Base-by-base conservation (phyloP, 1,140 invertebrate genomes). In the Ooceraea biroi region DNA sequence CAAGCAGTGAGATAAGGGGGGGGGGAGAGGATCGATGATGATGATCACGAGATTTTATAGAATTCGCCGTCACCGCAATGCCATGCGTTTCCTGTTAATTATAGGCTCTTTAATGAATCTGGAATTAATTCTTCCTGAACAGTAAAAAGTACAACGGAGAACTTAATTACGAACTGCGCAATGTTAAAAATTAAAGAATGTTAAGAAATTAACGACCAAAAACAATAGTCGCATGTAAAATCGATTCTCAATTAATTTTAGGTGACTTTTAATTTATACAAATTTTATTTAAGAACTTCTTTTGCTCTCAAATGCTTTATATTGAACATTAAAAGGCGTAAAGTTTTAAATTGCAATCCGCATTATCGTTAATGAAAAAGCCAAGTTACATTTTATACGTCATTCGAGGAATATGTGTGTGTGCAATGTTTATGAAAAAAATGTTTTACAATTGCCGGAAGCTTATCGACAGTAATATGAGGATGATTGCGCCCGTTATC, bases 391-490 rank as follows among this genome's bases (percentile, higher is more conserved):
- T 22, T 30, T 7, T 12, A 50, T 73, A 44, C 3, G 12, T 73
- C 25, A 41, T 58, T 1, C 4, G 8, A 30, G 0, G 14, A 44
- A 73, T 19, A 1, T 22, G 22, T 19, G n/a, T n/a, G n/a, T n/a
- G n/a, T n/a, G n/a, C n/a, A n/a, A n/a, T 36, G 36, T 36, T 36
- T 36, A 36, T 7, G 36, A 36, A 36, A 36, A 36, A 22, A 30
- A 27, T 44, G 22, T 25, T 4, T 65, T 36, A 3, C 10, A 5
- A 27, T 74, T 50, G 3, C 27, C 17, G 12, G 19, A 66, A 66
- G 41, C 36, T 57, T 77, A 77, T 77, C 60, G 73, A 77, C 60
- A 36, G 73, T 36, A 77, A 66, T 66, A 66, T 25, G n/a, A 44
- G 19, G 69, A 73, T 41, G 44, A 77, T 77, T 48, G 44, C 27